phyloP scores from a whole-genome alignment of 2,888 invertebrate species.

The Quadroppia sp. region DNA sequence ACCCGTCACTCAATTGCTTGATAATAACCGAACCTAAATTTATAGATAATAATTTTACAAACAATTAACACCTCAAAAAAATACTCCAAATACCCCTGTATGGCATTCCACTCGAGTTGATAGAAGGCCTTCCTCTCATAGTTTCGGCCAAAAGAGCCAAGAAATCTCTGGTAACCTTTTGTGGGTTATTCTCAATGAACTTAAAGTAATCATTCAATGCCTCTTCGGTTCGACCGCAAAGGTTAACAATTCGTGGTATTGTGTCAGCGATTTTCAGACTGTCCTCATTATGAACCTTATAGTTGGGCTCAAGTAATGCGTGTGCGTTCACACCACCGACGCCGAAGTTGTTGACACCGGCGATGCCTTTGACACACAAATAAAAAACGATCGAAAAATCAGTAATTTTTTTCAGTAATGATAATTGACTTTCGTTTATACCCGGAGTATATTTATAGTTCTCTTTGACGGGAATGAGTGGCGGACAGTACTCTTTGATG shows the following conservation, averaged over 20 bases:
- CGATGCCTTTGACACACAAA: constrained; percentile 32
- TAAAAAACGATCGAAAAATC: not conserved
- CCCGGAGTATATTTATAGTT: constrained; percentile 28
- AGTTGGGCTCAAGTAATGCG: constrained; percentile 37
- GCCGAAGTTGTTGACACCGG: constrained; percentile 40
- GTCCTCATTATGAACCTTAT: not conserved
- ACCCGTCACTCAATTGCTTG: not conserved
- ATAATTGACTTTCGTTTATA: no score
- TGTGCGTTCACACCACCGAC: constrained; percentile 41
- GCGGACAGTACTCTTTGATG: constrained; percentile 50
- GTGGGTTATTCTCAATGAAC: constrained; percentile 37
- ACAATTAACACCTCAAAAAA: no score
- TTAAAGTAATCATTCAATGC: constrained; percentile 37
- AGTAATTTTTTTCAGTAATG: not conserved
- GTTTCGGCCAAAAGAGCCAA: constrained; percentile 32
- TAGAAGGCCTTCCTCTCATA: constrained; percentile 15
- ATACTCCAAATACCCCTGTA: no score
- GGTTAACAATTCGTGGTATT: constrained; percentile 31
- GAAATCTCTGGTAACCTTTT: constrained; percentile 38
- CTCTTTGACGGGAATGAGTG: constrained; percentile 13
- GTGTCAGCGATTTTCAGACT: constrained; percentile 18
- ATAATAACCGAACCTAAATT: not conserved
- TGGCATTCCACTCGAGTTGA: constrained; percentile 36
- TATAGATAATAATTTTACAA: no score
- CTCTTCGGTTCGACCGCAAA: constrained; percentile 38